phyloP scores from a whole-genome alignment of 1,140 invertebrate genomes.

The Dendroctonus ponderosae region DNA sequence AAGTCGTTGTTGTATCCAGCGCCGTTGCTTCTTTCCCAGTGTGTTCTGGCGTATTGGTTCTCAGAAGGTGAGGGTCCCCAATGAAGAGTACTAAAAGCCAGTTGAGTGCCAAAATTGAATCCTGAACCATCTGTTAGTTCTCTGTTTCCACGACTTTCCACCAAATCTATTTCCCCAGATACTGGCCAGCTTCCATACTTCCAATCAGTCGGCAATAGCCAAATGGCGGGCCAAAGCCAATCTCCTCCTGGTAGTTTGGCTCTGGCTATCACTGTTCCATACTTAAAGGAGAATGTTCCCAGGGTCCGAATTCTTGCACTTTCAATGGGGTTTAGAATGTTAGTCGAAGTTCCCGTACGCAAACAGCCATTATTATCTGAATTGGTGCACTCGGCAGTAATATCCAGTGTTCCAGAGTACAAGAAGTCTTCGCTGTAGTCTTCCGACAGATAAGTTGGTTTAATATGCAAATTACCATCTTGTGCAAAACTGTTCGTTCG shows the following conservation, averaged over 20 bases:
- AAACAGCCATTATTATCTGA: constrained; percentile 54
- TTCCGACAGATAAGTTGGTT: constrained; percentile 60
- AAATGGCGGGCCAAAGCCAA: constrained; percentile 70
- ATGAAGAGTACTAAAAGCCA: constrained; percentile 43
- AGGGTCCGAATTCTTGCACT: constrained; percentile 66
- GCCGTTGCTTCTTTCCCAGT: constrained; percentile 51
- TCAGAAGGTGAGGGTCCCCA: constrained; percentile 38
- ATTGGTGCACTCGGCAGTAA: constrained; percentile 63
- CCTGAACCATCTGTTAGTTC: constrained; percentile 52
- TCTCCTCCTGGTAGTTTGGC: constrained; percentile 71
- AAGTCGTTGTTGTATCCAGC: constrained; percentile 53
- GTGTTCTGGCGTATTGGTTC: constrained; percentile 57
- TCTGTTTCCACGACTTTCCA: constrained; percentile 61
- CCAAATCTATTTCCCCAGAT: constrained; percentile 58
- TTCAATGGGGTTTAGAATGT: constrained; percentile 60
- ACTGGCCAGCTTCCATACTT: constrained; percentile 58
- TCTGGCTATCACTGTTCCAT: constrained; percentile 65
- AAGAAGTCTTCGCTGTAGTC: constrained; percentile 58
- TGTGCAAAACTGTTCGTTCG: constrained; percentile 60
- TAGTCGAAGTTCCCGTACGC: constrained; percentile 50
- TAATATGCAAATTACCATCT: constrained; percentile 59
- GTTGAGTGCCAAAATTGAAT: constrained; percentile 59
- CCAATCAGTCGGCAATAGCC: constrained; percentile 60
- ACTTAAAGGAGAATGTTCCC: constrained; percentile 63
- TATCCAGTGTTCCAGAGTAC: constrained; percentile 53